These are phyloP conservation scores for Scaptodrosophila latifasciaeformis DNA, from an alignment of 2,888 invertebrate species.

Conservation along the genomic window DNA sequence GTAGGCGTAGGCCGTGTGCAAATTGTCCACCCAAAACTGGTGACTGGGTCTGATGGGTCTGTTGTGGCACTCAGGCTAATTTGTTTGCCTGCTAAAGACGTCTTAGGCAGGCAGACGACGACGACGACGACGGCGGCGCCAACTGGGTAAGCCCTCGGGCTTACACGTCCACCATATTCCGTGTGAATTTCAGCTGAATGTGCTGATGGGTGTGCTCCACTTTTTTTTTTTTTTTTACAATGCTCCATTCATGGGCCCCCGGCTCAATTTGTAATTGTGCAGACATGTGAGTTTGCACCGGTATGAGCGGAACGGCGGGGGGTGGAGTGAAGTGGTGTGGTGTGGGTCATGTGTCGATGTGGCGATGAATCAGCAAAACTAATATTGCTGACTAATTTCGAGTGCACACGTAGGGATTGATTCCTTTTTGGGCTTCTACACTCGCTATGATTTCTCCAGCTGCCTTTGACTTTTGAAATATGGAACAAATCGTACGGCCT, in stretches of 20 bases:
- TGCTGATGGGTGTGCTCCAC: conserved; percentile 16
- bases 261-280: not conserved
- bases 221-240: not conserved
- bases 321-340: no score
- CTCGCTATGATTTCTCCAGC: not conserved
- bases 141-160: conserved; percentile 19
- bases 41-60: not conserved
- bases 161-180: not conserved
- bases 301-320: no score
- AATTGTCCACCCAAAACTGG: no score
- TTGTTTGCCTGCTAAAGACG: conserved; percentile 39
- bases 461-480: conserved; percentile 23
- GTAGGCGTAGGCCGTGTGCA: no score
- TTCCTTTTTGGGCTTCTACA: not conserved
- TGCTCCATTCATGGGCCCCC: not conserved
- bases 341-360: not conserved
- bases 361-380: conserved; percentile 51
- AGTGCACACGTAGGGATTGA: conserved; percentile 19
- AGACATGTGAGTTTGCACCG: no score
- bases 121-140: conserved; percentile 34
- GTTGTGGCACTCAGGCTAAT: conserved; percentile 42
- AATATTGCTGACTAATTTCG: conserved; percentile 62
- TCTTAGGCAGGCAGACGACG: conserved; percentile 19
- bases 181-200: not conserved
- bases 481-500: conserved; percentile 50